Evolutionary conservation across 2,113 vertebrate genomes (phyloP), one percentile per base, ranked within the genome.

Genomic region (Aix galericulata): DNA sequence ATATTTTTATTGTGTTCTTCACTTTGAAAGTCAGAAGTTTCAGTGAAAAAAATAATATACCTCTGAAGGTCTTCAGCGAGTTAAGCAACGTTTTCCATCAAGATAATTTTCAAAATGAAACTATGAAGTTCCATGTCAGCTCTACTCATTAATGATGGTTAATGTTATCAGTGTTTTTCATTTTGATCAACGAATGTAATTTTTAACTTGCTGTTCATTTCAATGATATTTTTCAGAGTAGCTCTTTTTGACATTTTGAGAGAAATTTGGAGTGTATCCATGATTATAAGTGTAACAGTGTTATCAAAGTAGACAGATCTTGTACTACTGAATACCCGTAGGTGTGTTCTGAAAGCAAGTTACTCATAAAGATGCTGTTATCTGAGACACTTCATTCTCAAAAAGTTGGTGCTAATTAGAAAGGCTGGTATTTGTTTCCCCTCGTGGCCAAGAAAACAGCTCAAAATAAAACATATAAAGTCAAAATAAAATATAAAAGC

Each of bases 301-400:
- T 89, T 91, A 92, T 82, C 89, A 76, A 79, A 94, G 44, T 72
- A 94, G 66, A 71, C 69, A 86, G 91, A 86, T 89, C 84, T 89
- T 95, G 48, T 89, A 60, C 64, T 79, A 69, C n/a, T 55, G 62
- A 91, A 56, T 69, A 87, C 62, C 58, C 75, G 40, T 79, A 93
- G 32, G 68, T 95, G 77, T 84, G 62, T 88, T 95, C 89, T 93
- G 89, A 93, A 94, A 83, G 69, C 66, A 86, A 44, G 58, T 92
- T 93, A 53, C n/a, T 92, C 40, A 58, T 95, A 85, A 82, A 2
- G 53, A 88, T 74, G 67, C 46, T 72, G 16, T 89, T 68, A 50
- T 62, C 73, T 91, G 69, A 89, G 81, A 75, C 27, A 59, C 31
- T 92, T 91, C 32, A 73, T 89, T 91, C 84, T 94, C 78, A 89